Base-by-base conservation (phyloP, 2,113 vertebrate species). In the Eudorcas thomsonii region DNA sequence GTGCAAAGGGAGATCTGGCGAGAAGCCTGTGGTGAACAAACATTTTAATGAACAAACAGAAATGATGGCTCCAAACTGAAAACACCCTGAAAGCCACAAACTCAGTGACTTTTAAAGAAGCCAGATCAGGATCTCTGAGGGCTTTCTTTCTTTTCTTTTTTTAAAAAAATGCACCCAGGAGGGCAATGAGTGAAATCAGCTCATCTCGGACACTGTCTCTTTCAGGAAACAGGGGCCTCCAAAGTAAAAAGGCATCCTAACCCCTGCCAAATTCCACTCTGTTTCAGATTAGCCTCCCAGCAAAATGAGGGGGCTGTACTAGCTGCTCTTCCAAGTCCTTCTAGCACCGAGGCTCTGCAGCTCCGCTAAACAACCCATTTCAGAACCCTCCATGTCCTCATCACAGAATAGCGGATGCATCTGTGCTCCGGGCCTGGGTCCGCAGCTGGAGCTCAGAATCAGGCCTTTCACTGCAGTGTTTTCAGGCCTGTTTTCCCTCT, bases 261-360 rank as follows among this genome's bases (percentile, higher is more conserved):
- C 33, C 88, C 67, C 77, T 87, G 94, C 93, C 97, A 97, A 88
- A 93, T 90, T 91, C 95, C 64, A 96, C 89, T 96, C 88, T 98
- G 94, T 94, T 97, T 98, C 94, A 97, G 90, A 97, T 97, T 97
- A 96, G 89, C 91, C 80, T 94, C 90, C 91, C 71, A 95, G 95
- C 82, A 85, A 98, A 97, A 96, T 33, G 48, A 93, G 59, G 74
- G 78, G 93, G 54, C 71, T 36, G 23, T 26, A 9, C 59, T 88
- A 64, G 83, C 60, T 19, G 33, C 43, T 82, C 39, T 93, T 82
- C 45, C 30, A 83, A 85, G 60, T 39, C 85, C 50, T 81, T 89
- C 52, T 74, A 89, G 26, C 55, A 86, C 36, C 5, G 0, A 94
- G 89, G 16, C 33, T 28, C 82, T 59, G 14, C 15, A 0, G 15